A percentile compares a stretch with the other conserved stretches of the same genome.
phyloP scores from a whole-genome alignment of 1,140 invertebrate genomes.

The Chlorops oryzae region DNA sequence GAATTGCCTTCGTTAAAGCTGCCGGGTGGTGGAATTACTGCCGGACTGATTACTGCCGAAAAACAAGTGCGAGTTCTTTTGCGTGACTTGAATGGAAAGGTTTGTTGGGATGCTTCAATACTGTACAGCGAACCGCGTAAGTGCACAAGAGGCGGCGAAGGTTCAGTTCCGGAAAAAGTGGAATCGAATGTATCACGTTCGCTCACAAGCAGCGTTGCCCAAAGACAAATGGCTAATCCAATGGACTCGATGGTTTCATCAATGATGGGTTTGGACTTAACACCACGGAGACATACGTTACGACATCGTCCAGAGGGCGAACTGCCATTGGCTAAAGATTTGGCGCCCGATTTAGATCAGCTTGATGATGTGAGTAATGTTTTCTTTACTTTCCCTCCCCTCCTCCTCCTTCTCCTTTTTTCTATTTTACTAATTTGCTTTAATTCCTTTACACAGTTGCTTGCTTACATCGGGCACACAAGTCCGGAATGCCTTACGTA shows the following conservation, averaged over 20 bases:
- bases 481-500: constrained; percentile 83
- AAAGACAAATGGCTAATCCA: constrained; percentile 20
- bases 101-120: constrained; percentile 91
- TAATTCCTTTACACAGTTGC: constrained; percentile 57
- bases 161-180: not conserved
- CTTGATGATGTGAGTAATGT: constrained; percentile 74
- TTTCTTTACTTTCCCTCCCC: constrained; percentile 5
- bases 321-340: constrained; percentile 74
- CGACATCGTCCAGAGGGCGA: constrained; percentile 65
- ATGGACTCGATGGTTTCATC: constrained; percentile 39
- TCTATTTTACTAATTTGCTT: not conserved
- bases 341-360: constrained; percentile 84
- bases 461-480: constrained; percentile 85
- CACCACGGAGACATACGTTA: constrained; percentile 57
- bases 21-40: constrained; percentile 77
- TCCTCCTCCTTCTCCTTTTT: too few relatives aligned
- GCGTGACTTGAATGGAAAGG: constrained; percentile 91
- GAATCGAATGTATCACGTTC: not conserved
- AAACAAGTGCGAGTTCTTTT: constrained; percentile 78
- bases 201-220: constrained; percentile 5
- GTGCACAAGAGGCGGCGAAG: constrained; percentile 5
- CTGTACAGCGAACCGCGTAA: constrained; percentile 67
- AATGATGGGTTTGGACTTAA: constrained; percentile 24
- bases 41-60: constrained; percentile 58
- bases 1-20: constrained; percentile 82